Evolutionary conservation across 1,140 invertebrate species (phyloP).

Genomic region (Penaeus vannamei): DNA sequence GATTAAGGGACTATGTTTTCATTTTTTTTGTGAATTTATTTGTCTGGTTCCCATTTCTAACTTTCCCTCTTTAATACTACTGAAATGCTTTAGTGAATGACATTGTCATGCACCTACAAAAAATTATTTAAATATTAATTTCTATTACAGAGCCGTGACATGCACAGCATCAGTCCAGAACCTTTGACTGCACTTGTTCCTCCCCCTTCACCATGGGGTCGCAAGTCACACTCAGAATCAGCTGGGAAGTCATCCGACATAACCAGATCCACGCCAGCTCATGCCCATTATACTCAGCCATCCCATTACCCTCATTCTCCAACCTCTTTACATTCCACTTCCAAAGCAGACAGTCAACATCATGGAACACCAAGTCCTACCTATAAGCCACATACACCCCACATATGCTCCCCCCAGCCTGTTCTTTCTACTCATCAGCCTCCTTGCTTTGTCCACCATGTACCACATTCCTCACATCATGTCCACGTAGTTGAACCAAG

Average conservation of each 20-base stretch:
- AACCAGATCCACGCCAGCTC: background rate
- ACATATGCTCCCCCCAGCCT: background rate
- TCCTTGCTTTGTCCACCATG: conserved; percentile 36
- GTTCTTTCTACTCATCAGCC: background rate
- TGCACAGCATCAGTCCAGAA: too few species aligned
- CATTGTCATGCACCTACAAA: too few species aligned
- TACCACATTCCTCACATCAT: background rate
- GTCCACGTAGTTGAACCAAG: background rate
- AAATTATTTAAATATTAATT: too few species aligned
- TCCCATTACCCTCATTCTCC: background rate
- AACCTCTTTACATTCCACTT: background rate
- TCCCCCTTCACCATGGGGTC: too few species aligned
- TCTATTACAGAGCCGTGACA: too few species aligned
- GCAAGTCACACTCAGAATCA: too few species aligned
- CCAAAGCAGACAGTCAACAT: background rate
- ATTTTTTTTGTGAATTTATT: too few species aligned
- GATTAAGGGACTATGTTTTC: conserved; percentile 31
- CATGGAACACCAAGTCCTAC: background rate
- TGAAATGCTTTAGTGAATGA: too few species aligned
- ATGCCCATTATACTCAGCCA: background rate
- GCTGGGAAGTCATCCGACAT: background rate
- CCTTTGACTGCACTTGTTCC: too few species aligned
- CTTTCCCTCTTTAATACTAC: too few species aligned
- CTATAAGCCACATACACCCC: background rate
- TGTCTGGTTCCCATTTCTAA: too few species aligned